Evolutionary conservation across 2,113 vertebrate genomes (phyloP).

Genomic region (Plotosus lineatus): DNA sequence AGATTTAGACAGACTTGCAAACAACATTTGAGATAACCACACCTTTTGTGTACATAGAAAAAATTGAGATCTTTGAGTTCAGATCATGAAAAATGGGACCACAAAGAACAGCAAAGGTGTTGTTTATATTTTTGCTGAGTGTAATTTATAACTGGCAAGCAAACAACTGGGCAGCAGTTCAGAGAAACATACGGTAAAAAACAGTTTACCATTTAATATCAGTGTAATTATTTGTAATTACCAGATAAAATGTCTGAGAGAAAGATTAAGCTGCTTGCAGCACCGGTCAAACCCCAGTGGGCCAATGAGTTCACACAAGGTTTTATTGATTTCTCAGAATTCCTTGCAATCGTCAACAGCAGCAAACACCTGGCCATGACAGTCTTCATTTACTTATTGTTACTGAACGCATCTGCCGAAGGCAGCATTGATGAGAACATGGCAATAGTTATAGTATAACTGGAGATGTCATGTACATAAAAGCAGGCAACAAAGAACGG

Average conservation of each 20-base stretch:
- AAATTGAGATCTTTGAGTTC: too few relatives aligned
- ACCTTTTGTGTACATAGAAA: too few relatives aligned
- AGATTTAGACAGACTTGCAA: too few relatives aligned
- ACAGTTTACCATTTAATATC: constrained; percentile 23
- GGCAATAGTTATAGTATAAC: not conserved
- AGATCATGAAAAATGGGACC: too few relatives aligned
- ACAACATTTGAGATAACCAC: too few relatives aligned
- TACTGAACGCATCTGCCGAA: constrained; percentile 17
- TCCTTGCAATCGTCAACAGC: not conserved
- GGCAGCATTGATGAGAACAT: not conserved
- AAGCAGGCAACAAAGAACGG: not conserved
- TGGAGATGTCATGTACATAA: constrained; percentile 3
- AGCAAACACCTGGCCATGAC: not conserved
- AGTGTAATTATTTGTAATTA: constrained; percentile 21
- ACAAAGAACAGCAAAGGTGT: too few relatives aligned
- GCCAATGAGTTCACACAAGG: not conserved
- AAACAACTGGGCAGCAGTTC: constrained; percentile 3
- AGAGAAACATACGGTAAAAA: not conserved
- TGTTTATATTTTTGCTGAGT: too few relatives aligned
- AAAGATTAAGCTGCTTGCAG: constrained; percentile 24
- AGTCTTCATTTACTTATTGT: not conserved
- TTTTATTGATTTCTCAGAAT: not conserved
- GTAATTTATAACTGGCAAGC: not conserved
- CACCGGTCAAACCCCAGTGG: not conserved
- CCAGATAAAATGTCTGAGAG: constrained; percentile 22